Evolutionary conservation across 2,888 invertebrate genomes (phyloP), one percentile per base, ranked within the genome.

Genomic region (Aquatica leii): DNA sequence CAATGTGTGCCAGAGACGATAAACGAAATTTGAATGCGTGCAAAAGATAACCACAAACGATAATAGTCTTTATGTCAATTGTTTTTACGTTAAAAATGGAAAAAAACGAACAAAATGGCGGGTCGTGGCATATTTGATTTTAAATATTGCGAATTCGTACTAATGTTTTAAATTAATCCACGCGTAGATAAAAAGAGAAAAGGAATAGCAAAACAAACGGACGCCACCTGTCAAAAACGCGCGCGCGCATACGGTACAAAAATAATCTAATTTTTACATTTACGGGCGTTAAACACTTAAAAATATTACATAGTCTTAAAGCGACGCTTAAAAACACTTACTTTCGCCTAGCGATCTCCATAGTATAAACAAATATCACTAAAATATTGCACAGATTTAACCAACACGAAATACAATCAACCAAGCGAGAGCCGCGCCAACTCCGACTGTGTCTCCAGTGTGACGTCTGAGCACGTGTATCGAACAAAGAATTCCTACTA

Each of bases 311-410:
- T 18, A 41, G 3, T 35, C 15, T 21, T 49, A 51, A 18, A 21
- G 34, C 20, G 51, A 59, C 35, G 46, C 9, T 21, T 43, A 53
- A 41, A 67, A 71, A 71, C 59, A 69, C 71, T 70, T 70, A 72
- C 71, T 67, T 70, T 67, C 69, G 69, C 62, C 69, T 70, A 49
- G 71, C 69, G 43, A 69, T 56, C 61, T 72, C 69, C 71, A 72
- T 72, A 41, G 31, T 18, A 53, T 48, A 53, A 53, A 51, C 53
- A 12, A 61, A 62, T 40, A 60, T 50, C 52, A 59, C 54, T 43
- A 49, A 67, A 66, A 62, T 66, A 65, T 64, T 65, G 62, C 63
- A 60, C 62, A 63, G 59, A 53, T 48, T 61, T 52, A 49, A 53
- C 58, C n/a, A 54, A 49, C 55, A 59, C 24, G 49, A 53, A 24